Percentiles rank a stretch among this genome's conserved stretches.
These are phyloP conservation scores for Arrhamphus sclerolepis DNA, from an alignment of 2,797 vertebrate genomes.

Conservation along the genomic window DNA sequence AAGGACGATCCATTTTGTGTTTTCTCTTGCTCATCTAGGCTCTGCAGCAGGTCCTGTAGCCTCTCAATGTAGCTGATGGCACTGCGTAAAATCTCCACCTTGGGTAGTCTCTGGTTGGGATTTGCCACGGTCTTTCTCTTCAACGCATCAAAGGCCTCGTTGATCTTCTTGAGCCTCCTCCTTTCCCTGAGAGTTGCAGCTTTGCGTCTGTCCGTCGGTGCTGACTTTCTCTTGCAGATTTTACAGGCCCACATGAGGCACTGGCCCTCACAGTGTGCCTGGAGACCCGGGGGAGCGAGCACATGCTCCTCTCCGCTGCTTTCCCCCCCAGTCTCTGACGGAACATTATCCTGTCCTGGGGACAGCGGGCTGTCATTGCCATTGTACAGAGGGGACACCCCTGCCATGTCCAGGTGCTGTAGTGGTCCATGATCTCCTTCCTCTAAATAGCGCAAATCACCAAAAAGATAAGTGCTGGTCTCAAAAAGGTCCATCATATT, in stretches of 20 bases:
- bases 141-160: conserved; percentile 97
- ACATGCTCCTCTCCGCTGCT: conserved; percentile 97
- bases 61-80: conserved; percentile 97
- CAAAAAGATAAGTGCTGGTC: conserved; percentile 96
- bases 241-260: conserved; percentile 99
- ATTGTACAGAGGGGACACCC: conserved; percentile 90
- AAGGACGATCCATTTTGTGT: conserved; percentile 81
- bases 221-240: conserved; percentile 94
- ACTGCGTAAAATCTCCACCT: conserved; percentile 97
- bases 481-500: conserved; percentile 99
- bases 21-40: conserved; percentile 91
- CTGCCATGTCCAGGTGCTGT: conserved; percentile 90
- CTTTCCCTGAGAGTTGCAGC: conserved; percentile 95
- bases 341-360: conserved; percentile 86
- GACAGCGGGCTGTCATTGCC: conserved; percentile 89
- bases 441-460: conserved; percentile 88
- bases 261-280: conserved; percentile 92
- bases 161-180: conserved; percentile 96
- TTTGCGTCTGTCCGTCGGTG: conserved; percentile 93
- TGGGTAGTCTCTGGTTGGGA: conserved; percentile 95
- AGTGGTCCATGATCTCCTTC: conserved; percentile 89
- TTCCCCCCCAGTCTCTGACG: conserved; percentile 87
- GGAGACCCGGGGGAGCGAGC: conserved; percentile 89
- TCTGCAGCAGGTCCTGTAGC: conserved; percentile 92
- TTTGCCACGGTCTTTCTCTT: conserved; percentile 95